A percentile compares a stretch with the other conserved stretches of the same genome.
Evolutionary conservation across 1,140 invertebrate genomes (phyloP).

Genomic region (Probaryconus sp.): DNA sequence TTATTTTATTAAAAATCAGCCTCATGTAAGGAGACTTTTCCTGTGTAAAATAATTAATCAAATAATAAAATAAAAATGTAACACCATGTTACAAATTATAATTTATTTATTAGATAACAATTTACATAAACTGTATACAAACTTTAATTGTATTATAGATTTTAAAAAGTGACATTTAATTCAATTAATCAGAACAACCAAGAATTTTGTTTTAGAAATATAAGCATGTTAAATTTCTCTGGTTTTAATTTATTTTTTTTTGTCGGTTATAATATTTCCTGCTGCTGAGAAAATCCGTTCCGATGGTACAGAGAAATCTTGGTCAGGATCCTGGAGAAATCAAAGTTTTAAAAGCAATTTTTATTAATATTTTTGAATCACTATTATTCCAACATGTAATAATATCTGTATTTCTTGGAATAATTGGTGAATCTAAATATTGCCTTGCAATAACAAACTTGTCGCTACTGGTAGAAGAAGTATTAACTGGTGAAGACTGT

Average conservation of each 20-base stretch:
- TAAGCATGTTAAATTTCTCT: conserved; percentile 2
- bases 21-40: too few relatives aligned
- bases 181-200: too few relatives aligned
- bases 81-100: too few relatives aligned
- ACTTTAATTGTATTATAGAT: too few relatives aligned
- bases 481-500: too few relatives aligned
- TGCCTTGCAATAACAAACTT: not conserved
- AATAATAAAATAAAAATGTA: too few relatives aligned
- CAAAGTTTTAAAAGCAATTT: conserved; percentile 1
- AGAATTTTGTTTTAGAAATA: conserved; percentile 3
- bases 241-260: conserved; percentile 6
- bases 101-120: too few relatives aligned
- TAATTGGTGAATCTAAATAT: conserved; percentile 1
- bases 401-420: not conserved
- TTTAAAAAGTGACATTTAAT: too few relatives aligned
- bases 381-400: not conserved
- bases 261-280: conserved; percentile 1
- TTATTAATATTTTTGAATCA: not conserved
- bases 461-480: not conserved
- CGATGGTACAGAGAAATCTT: not conserved
- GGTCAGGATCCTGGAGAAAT: conserved; percentile 7
- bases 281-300: conserved; percentile 3
- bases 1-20: too few relatives aligned
- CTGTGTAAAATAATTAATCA: too few relatives aligned
- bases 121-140: too few relatives aligned